A percentile compares a stretch with the other conserved stretches of the same genome.
These are phyloP conservation scores for Macrosteles quadrilineatus DNA, from an alignment of 1,140 invertebrate species.

Conservation along the genomic window DNA sequence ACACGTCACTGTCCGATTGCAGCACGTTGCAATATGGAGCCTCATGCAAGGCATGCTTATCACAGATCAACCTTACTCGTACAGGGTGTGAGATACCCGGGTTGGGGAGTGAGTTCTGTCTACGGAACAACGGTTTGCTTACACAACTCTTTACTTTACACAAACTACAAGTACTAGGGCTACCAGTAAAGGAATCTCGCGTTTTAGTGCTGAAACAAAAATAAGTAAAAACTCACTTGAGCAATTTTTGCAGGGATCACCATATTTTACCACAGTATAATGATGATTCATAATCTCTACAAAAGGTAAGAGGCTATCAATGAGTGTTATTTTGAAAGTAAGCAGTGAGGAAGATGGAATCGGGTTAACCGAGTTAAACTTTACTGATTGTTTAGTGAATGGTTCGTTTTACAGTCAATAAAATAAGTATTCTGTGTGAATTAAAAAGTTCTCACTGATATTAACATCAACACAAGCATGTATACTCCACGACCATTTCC, in stretches of 20 bases:
- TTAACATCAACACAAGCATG: too few species aligned
- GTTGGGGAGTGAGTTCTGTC: conserved; percentile 15
- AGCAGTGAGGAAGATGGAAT: too few species aligned
- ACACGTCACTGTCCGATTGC: conserved; percentile 5
- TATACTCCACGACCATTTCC: too few species aligned
- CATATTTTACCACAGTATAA: too few species aligned
- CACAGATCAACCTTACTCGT: conserved; percentile 16
- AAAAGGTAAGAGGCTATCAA: too few species aligned
- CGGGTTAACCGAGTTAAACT: too few species aligned
- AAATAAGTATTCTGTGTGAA: too few species aligned
- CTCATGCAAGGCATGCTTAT: conserved; percentile 19
- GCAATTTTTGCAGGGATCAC: not conserved
- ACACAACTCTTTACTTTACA: conserved; percentile 17
- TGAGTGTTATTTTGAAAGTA: too few species aligned
- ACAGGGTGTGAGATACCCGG: not conserved
- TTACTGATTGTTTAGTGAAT: too few species aligned
- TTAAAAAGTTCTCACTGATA: too few species aligned
- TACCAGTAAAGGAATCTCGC: conserved; percentile 11
- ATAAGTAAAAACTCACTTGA: not conserved
- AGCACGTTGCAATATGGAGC: not conserved
- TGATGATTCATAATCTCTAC: too few species aligned
- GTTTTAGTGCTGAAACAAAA: conserved; percentile 27
- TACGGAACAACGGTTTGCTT: conserved; percentile 16
- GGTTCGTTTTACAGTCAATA: too few species aligned
- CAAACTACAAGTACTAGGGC: conserved; percentile 20